Evolutionary conservation across 2,113 vertebrate species (phyloP).

Genomic region (Apus apus): DNA sequence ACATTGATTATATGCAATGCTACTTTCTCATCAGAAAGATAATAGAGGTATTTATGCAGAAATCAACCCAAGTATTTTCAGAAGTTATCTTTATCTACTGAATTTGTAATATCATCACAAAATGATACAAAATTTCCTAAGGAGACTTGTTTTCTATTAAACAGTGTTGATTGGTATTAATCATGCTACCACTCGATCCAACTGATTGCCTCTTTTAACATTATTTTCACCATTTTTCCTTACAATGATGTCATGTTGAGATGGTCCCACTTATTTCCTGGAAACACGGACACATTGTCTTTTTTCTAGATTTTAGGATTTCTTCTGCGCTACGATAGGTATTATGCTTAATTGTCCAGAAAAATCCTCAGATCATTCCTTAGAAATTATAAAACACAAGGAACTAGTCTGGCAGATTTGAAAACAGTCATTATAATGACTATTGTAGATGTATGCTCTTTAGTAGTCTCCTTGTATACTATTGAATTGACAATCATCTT

Average conservation of each 20-base stretch:
- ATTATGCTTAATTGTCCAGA: neutral
- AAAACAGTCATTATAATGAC: neutral
- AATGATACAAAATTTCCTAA: constrained; percentile 3
- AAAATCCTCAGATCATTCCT: neutral
- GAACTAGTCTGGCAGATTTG: neutral
- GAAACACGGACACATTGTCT: neutral
- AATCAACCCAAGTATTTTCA: constrained; percentile 50
- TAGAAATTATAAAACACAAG: neutral
- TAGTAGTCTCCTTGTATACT: neutral
- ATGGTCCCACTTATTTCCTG: constrained; percentile 9
- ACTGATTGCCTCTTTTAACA: constrained; percentile 59
- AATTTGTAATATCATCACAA: constrained; percentile 66
- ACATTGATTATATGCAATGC: neutral
- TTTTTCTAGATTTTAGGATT: neutral
- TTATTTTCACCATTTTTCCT: constrained; percentile 42
- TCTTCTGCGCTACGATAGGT: neutral
- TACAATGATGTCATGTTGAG: constrained; percentile 15
- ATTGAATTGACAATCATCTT: neutral
- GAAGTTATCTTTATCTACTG: constrained; percentile 54
- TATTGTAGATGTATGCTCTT: neutral
- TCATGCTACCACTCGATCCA: constrained; percentile 40
- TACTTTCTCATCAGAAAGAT: constrained; percentile 14
- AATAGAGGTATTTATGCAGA: constrained; percentile 37
- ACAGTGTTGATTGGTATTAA: constrained; percentile 66
- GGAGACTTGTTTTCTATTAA: constrained; percentile 59